Percentiles rank a stretch among this genome's conserved stretches.
These are phyloP conservation scores for Origma solitaria DNA, from an alignment of 2,113 vertebrate genomes.

Conservation along the genomic window DNA sequence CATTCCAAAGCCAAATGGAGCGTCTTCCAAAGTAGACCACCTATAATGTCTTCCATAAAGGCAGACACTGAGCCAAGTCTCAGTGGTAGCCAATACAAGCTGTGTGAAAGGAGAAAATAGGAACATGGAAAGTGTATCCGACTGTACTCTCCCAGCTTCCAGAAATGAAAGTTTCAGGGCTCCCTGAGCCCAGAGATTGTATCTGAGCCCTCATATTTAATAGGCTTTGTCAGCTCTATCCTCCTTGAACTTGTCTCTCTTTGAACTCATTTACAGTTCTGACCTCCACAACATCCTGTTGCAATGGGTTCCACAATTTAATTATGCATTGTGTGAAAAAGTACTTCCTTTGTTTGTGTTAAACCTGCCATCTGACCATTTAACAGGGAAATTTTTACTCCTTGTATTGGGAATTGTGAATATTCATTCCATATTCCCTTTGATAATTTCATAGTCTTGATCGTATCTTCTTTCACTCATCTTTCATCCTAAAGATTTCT, in stretches of 20 bases:
- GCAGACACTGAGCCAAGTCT: constrained; percentile 30
- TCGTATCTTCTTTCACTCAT: background rate
- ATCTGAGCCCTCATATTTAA: constrained; percentile 42
- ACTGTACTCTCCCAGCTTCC: background rate
- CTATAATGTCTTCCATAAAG: background rate
- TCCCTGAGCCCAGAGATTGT: background rate
- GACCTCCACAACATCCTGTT: constrained; percentile 60
- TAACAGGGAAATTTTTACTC: constrained; percentile 2
- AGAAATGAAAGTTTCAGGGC: constrained; percentile 3
- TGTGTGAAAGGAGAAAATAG: background rate
- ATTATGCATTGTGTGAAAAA: constrained; percentile 60
- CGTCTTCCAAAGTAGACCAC: background rate
- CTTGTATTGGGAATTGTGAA: background rate
- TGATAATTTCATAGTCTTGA: constrained; percentile 15
- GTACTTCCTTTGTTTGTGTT: constrained; percentile 60
- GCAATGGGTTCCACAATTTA: constrained; percentile 47
- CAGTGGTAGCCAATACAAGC: background rate
- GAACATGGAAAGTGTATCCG: background rate
- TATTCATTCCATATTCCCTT: background rate
- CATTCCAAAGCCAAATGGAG: background rate
- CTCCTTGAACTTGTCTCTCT: constrained; percentile 47
- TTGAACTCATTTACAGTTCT: constrained; percentile 59
- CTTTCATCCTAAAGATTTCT: background rate
- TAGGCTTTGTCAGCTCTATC: constrained; percentile 33
- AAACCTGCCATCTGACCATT: constrained; percentile 20